A percentile compares a stretch with the other conserved stretches of the same genome.
Conservation (phyloP, 2,888 invertebrate genomes). For the Chorisops tibialis region DNA sequence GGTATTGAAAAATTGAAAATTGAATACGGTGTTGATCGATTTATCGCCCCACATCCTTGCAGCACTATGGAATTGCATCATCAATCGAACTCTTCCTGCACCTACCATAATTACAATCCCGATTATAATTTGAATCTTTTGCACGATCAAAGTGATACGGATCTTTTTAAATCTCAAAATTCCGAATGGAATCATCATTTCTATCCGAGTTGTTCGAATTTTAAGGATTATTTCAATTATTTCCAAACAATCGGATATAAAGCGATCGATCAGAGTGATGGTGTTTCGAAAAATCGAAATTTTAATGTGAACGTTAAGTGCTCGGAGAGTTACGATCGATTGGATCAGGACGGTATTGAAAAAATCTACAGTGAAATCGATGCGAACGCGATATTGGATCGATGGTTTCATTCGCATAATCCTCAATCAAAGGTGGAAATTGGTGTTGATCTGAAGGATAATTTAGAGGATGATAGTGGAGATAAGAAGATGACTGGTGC, state of each 20-base stretch:
- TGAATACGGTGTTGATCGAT: not conserved
- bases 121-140: not conserved
- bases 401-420: too few relatives aligned
- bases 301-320: too few relatives aligned
- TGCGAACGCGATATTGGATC: too few relatives aligned
- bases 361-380: too few relatives aligned
- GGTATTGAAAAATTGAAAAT: not conserved
- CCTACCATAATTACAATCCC: not conserved
- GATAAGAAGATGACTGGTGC: too few relatives aligned
- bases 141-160: not conserved
- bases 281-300: not conserved
- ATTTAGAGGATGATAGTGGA: too few relatives aligned
- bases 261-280: not conserved
- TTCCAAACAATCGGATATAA: slow-evolving; percentile 1
- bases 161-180: not conserved
- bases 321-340: too few relatives aligned
- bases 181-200: slow-evolving; percentile 9
- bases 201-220: slow-evolving; percentile 17
- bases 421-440: too few relatives aligned
- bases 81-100: not conserved
- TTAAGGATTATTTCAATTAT: slow-evolving; percentile 23
- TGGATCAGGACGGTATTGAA: too few relatives aligned
- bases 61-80: slow-evolving; percentile 2
- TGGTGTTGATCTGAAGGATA: too few relatives aligned
- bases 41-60: too few relatives aligned